Evolutionary conservation across 2,797 vertebrate genomes (phyloP), one percentile per base, ranked within the genome.

Genomic region (Emys orbicularis): DNA sequence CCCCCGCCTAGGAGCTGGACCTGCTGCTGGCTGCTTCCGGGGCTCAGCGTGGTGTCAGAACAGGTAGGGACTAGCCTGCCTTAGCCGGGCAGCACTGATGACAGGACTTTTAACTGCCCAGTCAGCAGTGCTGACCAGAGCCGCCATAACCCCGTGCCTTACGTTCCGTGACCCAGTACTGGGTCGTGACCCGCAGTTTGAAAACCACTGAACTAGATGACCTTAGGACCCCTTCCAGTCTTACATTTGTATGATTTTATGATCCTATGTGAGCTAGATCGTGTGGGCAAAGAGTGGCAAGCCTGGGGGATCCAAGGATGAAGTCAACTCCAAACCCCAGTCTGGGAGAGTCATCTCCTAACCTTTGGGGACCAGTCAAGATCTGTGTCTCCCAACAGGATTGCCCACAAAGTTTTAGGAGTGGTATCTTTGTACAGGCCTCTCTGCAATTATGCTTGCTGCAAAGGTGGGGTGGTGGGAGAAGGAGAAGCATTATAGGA

Each of bases 401-500:
- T 90, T 54, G 52, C 86, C 72, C 18, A 88, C 37, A 92, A 85
- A 6, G 90, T 87, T 44, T 44, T 47, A 89, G 95, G 56, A 74
- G 59, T 92, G 87, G 68, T 88, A 79, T 91, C 94, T 91, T 87
- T 0, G 0, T 86, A 96, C 61, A 86, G 65, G 21, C 18, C 88
- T 96, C 76, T 95, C 34, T 96, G 74, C 74, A 53, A 91, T 94
- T 76, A 37, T 88, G 83, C 92, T 95, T 94, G 56, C 76, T 90
- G 92, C 88, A 89, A 91, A 96, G 61, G 86, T 95, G 76, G 85
- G 88, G 84, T 93, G 18, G 31, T 96, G 89, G 61, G 86, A 89
- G 72, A 96, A 81, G 87, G 86, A 97, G 34, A 94, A 79, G 61
- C 96, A 57, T 87, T 16, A 21, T 93, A 94, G 96, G 96, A 96